These are phyloP conservation scores for Lasiommata megera DNA, from an alignment of 2,888 invertebrate genomes.

Conservation along the genomic window DNA sequence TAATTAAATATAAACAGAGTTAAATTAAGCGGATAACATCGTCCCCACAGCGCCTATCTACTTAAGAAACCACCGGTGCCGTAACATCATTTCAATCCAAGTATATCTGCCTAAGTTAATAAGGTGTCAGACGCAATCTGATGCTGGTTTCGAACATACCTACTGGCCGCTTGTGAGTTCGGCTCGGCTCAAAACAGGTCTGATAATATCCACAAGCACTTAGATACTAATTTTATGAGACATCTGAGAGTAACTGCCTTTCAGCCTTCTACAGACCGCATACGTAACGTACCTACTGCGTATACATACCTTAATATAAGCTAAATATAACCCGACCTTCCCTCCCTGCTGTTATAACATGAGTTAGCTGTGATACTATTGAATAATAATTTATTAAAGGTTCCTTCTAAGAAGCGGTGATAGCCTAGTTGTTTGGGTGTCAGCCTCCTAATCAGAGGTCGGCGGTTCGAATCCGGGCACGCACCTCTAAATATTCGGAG, in stretches of 20 bases:
- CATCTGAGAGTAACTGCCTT: conserved; percentile 60
- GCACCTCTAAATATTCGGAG: no score
- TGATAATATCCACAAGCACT: conserved; percentile 64
- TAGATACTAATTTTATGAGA: conserved; percentile 76
- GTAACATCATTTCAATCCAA: conserved; percentile 40
- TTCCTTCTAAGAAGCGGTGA: no score
- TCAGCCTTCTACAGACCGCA: conserved; percentile 48
- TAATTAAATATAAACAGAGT: conserved; percentile 14
- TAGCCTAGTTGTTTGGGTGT: no score
- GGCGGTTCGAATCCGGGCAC: no score
- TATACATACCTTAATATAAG: conserved; percentile 28
- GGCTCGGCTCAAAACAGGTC: conserved; percentile 56
- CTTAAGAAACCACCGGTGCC: conserved; percentile 19
- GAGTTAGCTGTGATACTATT: conserved; percentile 16
- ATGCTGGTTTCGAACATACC: conserved; percentile 53
- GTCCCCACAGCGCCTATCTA: conserved; percentile 24
- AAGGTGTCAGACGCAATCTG: conserved; percentile 64
- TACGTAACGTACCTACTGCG: conserved; percentile 34
- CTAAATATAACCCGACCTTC: conserved; percentile 44
- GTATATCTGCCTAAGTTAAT: conserved; percentile 55
- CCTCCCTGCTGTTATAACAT: conserved; percentile 26
- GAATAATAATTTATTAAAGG: conserved; percentile 12
- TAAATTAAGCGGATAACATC: conserved; percentile 35
- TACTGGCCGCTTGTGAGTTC: conserved; percentile 58
- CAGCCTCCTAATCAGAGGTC: no score